Evolutionary conservation across 2,888 invertebrate species (phyloP).

Genomic region (Hypomecis atomaria): DNA sequence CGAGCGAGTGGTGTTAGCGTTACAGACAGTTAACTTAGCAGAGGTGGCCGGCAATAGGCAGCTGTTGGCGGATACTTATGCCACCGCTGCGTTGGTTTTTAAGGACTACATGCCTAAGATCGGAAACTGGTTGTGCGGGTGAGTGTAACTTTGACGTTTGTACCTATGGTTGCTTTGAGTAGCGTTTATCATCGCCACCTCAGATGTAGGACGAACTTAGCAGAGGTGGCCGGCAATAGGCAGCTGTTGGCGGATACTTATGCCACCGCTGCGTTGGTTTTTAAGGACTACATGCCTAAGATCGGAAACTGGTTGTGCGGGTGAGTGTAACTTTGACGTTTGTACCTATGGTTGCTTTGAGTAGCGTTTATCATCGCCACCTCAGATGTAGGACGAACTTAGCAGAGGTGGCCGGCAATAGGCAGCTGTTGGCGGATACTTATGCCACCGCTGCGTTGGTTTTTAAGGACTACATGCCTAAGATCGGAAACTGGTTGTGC

Average conservation of each 20-base stretch:
- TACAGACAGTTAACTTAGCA: constrained; percentile 94
- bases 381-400: no score
- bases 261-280: constrained; percentile 90
- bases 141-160: constrained; percentile 36
- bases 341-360: no score
- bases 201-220: no score
- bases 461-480: constrained; percentile 87
- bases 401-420: constrained; percentile 91
- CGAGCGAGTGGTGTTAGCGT: constrained; percentile 88
- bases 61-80: constrained; percentile 92
- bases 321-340: constrained; percentile 54
- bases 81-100: constrained; percentile 91
- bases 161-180: no score
- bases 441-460: constrained; percentile 93
- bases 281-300: constrained; percentile 87
- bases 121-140: constrained; percentile 88
- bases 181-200: no score
- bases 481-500: constrained; percentile 87
- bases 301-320: constrained; percentile 88
- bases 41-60: constrained; percentile 91
- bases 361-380: no score
- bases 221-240: constrained; percentile 90
- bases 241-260: constrained; percentile 93
- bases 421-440: constrained; percentile 91
- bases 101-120: constrained; percentile 87